A percentile compares a stretch with the other conserved stretches of the same genome.
These are phyloP conservation scores for Nomada goodeniana DNA, from an alignment of 2,888 invertebrate genomes.

Conservation along the genomic window DNA sequence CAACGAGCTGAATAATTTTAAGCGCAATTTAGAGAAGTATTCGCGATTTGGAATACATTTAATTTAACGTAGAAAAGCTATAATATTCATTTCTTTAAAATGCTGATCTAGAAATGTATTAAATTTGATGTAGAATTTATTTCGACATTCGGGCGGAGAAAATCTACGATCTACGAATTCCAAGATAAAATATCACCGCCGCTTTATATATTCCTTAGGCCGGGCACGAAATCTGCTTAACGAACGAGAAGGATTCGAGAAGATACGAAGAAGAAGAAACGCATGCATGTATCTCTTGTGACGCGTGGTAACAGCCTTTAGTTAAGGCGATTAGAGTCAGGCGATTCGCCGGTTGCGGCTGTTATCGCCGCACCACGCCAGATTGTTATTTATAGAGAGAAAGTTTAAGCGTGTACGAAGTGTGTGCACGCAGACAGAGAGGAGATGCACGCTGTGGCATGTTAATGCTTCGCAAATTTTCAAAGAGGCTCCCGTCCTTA, in stretches of 20 bases:
- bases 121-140: too few relatives aligned
- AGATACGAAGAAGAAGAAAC: conserved; percentile 31
- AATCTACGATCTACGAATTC: too few relatives aligned
- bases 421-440: conserved; percentile 14
- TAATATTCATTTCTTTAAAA: too few relatives aligned
- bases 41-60: too few relatives aligned
- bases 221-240: neutral
- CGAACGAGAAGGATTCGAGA: conserved; percentile 2
- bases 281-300: conserved; percentile 37
- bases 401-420: conserved; percentile 64
- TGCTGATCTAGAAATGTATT: too few relatives aligned
- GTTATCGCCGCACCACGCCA: conserved; percentile 64
- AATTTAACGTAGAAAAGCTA: too few relatives aligned
- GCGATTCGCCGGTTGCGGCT: conserved; percentile 60
- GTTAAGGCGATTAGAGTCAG: conserved; percentile 71
- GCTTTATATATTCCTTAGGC: neutral
- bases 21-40: too few relatives aligned
- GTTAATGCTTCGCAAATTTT: conserved; percentile 26
- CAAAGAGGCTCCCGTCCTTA: conserved; percentile 19
- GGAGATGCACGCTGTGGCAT: conserved; percentile 4
- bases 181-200: neutral
- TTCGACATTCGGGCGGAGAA: too few relatives aligned
- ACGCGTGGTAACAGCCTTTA: conserved; percentile 70
- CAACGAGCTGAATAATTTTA: neutral
- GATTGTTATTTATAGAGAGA: conserved; percentile 78